These are phyloP conservation scores for Drosophila kokeensis DNA, from an alignment of 2,888 invertebrate species.

Conservation along the genomic window DNA sequence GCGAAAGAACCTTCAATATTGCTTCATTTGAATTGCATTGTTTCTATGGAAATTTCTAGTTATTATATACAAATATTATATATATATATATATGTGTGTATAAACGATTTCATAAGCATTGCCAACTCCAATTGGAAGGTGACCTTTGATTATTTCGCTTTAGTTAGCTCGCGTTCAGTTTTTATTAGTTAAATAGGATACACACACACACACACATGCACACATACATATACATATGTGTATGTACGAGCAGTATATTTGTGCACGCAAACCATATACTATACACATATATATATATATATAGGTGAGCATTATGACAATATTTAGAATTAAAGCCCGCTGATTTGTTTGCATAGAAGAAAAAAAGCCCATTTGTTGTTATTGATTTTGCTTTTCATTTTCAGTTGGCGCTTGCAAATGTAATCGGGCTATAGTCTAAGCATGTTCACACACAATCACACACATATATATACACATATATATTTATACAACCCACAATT, in stretches of 20 bases:
- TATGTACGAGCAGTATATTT: neutral
- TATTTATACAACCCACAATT: slow-evolving; percentile 1
- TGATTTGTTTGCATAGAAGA: slow-evolving; percentile 6
- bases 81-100: rapidly evolving
- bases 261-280: neutral
- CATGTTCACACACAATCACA: neutral
- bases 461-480: neutral
- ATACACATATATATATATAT: neutral
- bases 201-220: neutral
- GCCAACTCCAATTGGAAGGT: slow-evolving; percentile 13
- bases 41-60: slow-evolving; percentile 7
- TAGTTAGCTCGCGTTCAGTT: slow-evolving; percentile 13
- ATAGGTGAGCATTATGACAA: slow-evolving; percentile 3
- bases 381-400: slow-evolving; percentile 42
- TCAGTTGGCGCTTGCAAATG: slow-evolving; percentile 13
- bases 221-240: neutral
- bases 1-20: neutral
- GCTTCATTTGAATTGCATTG: neutral
- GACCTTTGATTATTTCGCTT: slow-evolving; percentile 40
- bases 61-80: neutral
- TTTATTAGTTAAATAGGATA: slow-evolving; percentile 31
- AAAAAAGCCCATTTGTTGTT: slow-evolving; percentile 22
- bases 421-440: neutral
- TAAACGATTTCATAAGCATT: slow-evolving; percentile 17
- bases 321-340: slow-evolving; percentile 16